Conservation (phyloP, 2,888 invertebrate genomes). For the Diarsia rubi region DNA sequence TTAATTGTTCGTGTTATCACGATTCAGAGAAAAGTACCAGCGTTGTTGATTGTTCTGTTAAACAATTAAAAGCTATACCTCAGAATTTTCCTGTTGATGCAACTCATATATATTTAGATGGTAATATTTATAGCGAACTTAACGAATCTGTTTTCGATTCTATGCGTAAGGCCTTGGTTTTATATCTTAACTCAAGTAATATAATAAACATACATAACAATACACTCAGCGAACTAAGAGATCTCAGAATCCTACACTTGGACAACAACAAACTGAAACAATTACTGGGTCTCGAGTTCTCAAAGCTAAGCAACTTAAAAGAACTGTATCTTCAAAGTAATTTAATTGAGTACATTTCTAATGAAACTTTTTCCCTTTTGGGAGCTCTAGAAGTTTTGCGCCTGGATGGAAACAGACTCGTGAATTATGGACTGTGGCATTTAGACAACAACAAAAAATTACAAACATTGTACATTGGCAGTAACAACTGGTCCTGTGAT, state of each 20-base stretch:
- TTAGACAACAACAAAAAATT: conserved; percentile 93
- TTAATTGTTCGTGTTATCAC: conserved; percentile 98
- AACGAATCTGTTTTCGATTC: conserved; percentile 87
- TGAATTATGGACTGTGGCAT: conserved; percentile 95
- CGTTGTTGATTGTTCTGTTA: conserved; percentile 97
- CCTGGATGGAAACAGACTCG: conserved; percentile 96
- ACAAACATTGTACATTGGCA: conserved; percentile 94
- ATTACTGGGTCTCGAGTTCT: conserved; percentile 96
- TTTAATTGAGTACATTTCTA: conserved; percentile 94
- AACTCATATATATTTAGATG: conserved; percentile 97
- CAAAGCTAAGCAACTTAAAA: conserved; percentile 94
- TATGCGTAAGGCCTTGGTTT: conserved; percentile 90
- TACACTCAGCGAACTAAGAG: conserved; percentile 95
- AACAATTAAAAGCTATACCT: conserved; percentile 94
- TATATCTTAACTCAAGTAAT: conserved; percentile 96
- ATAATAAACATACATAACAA: conserved; percentile 96
- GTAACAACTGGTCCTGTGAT: conserved; percentile 97
- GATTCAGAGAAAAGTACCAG: conserved; percentile 98
- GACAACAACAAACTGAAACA: conserved; percentile 96
- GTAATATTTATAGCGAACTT: conserved; percentile 95
- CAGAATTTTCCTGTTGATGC: conserved; percentile 97
- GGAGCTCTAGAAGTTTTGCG: conserved; percentile 95
- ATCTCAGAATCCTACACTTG: conserved; percentile 95
- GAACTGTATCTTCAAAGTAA: conserved; percentile 97
- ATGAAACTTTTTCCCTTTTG: conserved; percentile 95